phyloP scores from a whole-genome alignment of 2,888 invertebrate genomes.

The Zootermopsis nevadensis region DNA sequence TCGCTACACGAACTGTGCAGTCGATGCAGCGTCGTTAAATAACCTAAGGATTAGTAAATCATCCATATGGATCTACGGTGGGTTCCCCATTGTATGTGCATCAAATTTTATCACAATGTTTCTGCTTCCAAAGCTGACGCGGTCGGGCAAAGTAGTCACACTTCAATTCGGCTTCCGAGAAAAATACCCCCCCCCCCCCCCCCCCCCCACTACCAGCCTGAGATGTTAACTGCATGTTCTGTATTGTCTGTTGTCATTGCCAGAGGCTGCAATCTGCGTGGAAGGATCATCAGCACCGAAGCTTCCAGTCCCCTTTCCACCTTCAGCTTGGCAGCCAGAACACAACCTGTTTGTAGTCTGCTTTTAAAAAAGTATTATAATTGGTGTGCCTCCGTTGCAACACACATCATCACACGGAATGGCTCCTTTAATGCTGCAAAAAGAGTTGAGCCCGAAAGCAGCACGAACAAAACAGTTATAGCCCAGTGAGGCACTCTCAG shows the following conservation, averaged over 20 bases:
- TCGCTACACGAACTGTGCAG: too few relatives aligned
- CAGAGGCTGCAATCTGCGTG: not conserved
- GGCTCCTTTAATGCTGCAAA: not conserved
- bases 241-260: slow-evolving; percentile 9
- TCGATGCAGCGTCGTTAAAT: too few relatives aligned
- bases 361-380: slow-evolving; percentile 30
- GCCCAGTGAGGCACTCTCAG: not conserved
- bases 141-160: too few relatives aligned
- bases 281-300: slow-evolving; percentile 14
- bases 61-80: too few relatives aligned
- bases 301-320: not conserved
- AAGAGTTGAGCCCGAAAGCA: not conserved
- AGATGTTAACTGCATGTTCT: not conserved
- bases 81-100: too few relatives aligned
- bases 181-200: not conserved
- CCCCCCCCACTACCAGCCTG: too few relatives aligned
- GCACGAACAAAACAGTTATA: not conserved
- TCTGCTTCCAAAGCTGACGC: too few relatives aligned
- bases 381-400: not conserved
- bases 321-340: not conserved
- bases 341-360: not conserved
- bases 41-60: too few relatives aligned
- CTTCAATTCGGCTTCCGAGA: not conserved
- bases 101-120: too few relatives aligned
- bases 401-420: not conserved